Conservation (phyloP, 2,888 invertebrate genomes). For the Machimus atricapillus region DNA sequence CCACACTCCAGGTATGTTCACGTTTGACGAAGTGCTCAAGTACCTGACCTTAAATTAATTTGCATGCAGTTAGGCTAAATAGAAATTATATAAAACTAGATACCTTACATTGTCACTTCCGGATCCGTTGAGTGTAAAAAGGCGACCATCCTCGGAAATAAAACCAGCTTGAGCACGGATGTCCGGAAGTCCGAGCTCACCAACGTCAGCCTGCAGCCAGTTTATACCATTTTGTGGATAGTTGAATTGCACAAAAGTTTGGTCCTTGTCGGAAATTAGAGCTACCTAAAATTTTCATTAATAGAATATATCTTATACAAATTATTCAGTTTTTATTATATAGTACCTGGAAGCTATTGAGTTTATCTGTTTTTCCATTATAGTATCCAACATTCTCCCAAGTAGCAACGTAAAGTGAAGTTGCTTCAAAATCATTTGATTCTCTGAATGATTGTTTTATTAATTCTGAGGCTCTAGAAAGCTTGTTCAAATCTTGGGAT, state of each 20-base stretch:
- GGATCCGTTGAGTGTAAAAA: conserved; percentile 81
- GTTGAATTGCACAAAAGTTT: conserved; percentile 84
- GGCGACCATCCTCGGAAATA: conserved; percentile 81
- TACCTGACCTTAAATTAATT: conserved; percentile 55
- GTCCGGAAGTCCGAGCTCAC: conserved; percentile 80
- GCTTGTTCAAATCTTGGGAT: conserved; percentile 68
- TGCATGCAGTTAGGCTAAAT: conserved; percentile 24
- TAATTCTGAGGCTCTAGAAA: conserved; percentile 73
- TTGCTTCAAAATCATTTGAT: conserved; percentile 76
- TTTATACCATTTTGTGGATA: conserved; percentile 89
- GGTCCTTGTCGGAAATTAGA: conserved; percentile 58
- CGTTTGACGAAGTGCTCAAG: conserved; percentile 81
- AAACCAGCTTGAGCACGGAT: conserved; percentile 94
- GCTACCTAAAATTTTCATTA: conserved; percentile 51
- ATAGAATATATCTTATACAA: background rate
- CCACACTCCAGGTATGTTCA: conserved; percentile 84
- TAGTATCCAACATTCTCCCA: conserved; percentile 87
- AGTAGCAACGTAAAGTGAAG: conserved; percentile 83
- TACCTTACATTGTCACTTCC: conserved; percentile 81
- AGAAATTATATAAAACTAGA: background rate
- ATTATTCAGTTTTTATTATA: conserved; percentile 54
- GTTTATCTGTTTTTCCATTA: conserved; percentile 70
- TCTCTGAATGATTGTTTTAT: conserved; percentile 78
- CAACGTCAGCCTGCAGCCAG: conserved; percentile 86
- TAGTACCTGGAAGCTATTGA: conserved; percentile 87